Base-by-base conservation (phyloP, 1,140 invertebrate genomes). In the Temnothorax curvispinosus region DNA sequence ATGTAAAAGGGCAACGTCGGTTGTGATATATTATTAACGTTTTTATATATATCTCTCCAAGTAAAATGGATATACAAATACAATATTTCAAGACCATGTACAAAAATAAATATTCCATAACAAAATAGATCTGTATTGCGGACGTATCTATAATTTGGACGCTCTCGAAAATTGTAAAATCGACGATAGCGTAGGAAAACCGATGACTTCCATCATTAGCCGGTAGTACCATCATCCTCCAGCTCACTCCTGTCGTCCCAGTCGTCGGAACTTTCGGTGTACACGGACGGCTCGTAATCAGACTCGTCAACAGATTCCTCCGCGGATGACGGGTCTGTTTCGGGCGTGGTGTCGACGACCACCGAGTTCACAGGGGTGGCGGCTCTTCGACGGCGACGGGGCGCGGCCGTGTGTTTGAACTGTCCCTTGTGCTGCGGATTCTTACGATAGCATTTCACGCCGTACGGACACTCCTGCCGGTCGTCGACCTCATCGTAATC, bases 381-480 rank as follows among this genome's bases (percentile, higher is more conserved):
- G n/a, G 64, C 64, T 75, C 56, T 69, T 50, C 21, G 32, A 47
- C n/a, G 32, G 3, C 69, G 64, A 7, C 44, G 52, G 15, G 4
- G 15, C 6, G 21, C 72, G 65, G 0, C 74, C 52, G n/a, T 58
- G 88, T 96, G 96, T 88, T 96, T 96, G 78, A 93, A 96, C 21
- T 96, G 89, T 78, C 87, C 82, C 78, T 93, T 94, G 81, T 96
- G 96, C 15, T 95, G 92, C 11, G 93, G 89, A 92, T 96, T 96
- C 76, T 93, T 95, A 44, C 96, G 94, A 89, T 96, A 96, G 89
- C 96, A 96, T 11, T 87, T 77, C 11, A 92, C 87, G 11, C 96
- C 96, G 87, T 96, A 96, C 27, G 93, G 93, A 93, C 96, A 96
- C 78, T 95, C 93, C 9, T 96, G 94, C 65, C 95, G 94, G 52